These are phyloP conservation scores for Heteromyza rotundicornis DNA, from an alignment of 2,888 invertebrate genomes.

Conservation along the genomic window DNA sequence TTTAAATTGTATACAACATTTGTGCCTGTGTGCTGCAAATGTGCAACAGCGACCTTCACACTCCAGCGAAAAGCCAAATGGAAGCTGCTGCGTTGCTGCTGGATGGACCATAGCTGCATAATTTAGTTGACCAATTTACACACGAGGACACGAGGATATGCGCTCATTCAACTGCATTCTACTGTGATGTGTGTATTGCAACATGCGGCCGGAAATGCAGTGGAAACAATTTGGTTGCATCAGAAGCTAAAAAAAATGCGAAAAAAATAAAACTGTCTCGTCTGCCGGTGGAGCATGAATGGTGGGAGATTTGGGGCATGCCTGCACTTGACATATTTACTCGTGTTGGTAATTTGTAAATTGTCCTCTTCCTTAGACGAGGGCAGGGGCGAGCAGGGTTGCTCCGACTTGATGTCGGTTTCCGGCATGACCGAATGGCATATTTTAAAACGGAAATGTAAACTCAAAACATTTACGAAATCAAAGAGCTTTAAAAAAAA, in stretches of 20 bases:
- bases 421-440: constrained; percentile 39
- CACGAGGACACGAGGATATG: constrained; percentile 47
- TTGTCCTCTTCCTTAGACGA: constrained; percentile 7
- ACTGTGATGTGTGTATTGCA: not conserved
- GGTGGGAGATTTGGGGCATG: constrained; percentile 31
- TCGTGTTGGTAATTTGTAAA: constrained; percentile 46
- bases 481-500: not conserved
- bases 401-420: too few relatives aligned
- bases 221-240: not conserved
- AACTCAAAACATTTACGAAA: not conserved
- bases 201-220: constrained; percentile 5
- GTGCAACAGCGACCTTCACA: constrained; percentile 3
- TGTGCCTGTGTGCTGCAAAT: not conserved
- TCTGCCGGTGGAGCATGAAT: not conserved
- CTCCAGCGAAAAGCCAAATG: not conserved
- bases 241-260: not conserved
- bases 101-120: constrained; percentile 38
- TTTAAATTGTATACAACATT: not conserved
- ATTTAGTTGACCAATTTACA: constrained; percentile 57
- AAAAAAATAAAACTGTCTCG: not conserved
- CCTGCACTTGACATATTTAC: constrained; percentile 60
- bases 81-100: not conserved
- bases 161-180: constrained; percentile 29
- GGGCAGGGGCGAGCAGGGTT: not conserved
- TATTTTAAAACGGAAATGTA: constrained; percentile 30